Evolutionary conservation across 2,113 vertebrate species (phyloP), one percentile per base, ranked within the genome.

Genomic region (Pangasianodon gigas): DNA sequence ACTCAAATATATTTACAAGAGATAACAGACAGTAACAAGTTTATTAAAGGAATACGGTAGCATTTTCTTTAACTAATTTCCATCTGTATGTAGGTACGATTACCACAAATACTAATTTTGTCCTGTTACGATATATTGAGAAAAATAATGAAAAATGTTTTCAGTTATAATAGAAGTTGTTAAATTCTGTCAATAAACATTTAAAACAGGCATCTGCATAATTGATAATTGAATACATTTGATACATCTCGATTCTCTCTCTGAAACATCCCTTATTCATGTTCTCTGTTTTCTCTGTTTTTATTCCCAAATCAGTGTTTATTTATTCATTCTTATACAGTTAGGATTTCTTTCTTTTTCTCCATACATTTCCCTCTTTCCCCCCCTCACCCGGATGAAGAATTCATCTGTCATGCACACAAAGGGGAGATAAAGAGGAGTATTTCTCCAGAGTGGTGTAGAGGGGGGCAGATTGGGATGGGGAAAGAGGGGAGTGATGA

Each of bases 341-440:
- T 54, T 18, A 81, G 79, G 26, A 81, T 52, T 81, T 56, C 75
- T 69, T 80, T 69, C 56, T 60, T 26, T 54, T 51, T 86, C 54
- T 89, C 58, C 48, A 37, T 87, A 26, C 48, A 16, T 10, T 10
- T 51, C 65, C 65, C 44, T 69, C 51, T 26, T 37, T 48, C 62
- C 86, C 56, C n/a, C 21, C 41, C 29, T 5, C 19, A 56, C 10
- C 4, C 71, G 26, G 19, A 75, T 77, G 86, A 87, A 58, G 37
- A 87, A 87, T 87, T 87, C 86, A 41, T 75, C 18, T 56, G 85
- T 74, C 21, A 37, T 87, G 52, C 11, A 7, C 77, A 71, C 79
- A 83, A 62, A 88, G 77, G 71, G 32, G 60, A 88, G 77, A 83
- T 82, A 88, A 83, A 83, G 60, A 82, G 87, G 77, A 56, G 58